Conservation (phyloP, 2,888 invertebrate species). For the Drosophila yooni region DNA sequence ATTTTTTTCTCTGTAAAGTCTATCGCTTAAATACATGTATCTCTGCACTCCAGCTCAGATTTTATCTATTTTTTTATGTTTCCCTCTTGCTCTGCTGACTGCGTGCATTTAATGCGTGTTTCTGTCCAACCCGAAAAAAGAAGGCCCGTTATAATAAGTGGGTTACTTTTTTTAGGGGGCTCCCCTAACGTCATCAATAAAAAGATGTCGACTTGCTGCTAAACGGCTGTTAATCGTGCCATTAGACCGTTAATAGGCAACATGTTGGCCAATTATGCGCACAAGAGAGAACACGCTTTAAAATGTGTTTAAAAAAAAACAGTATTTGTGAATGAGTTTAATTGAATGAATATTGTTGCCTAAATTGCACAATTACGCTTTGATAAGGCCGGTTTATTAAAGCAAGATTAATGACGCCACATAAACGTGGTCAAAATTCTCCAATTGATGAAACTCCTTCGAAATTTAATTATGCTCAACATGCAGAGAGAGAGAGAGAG, state of each 20-base stretch:
- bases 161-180: constrained; percentile 15
- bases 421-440: constrained; percentile 27
- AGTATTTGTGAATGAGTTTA: constrained; percentile 18
- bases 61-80: neutral
- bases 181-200: constrained; percentile 16
- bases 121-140: constrained; percentile 4
- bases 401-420: constrained; percentile 50
- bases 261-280: constrained; percentile 2
- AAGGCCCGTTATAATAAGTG: constrained; percentile 10
- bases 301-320: constrained; percentile 7
- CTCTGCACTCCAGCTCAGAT: neutral
- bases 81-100: neutral
- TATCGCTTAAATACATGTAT: neutral
- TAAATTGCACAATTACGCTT: constrained; percentile 57
- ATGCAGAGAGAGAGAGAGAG: constrained; percentile 4
- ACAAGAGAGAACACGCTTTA: neutral
- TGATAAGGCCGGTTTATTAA: constrained; percentile 53
- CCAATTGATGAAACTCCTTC: constrained; percentile 17
- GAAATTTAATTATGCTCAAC: constrained; percentile 22
- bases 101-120: constrained; percentile 23
- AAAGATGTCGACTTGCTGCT: constrained; percentile 7
- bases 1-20: neutral
- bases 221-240: constrained; percentile 8
- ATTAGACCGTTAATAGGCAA: constrained; percentile 2
- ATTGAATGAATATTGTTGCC: constrained; percentile 63